phyloP scores from a whole-genome alignment of 2,797 vertebrate species.

The Chanos chanos region DNA sequence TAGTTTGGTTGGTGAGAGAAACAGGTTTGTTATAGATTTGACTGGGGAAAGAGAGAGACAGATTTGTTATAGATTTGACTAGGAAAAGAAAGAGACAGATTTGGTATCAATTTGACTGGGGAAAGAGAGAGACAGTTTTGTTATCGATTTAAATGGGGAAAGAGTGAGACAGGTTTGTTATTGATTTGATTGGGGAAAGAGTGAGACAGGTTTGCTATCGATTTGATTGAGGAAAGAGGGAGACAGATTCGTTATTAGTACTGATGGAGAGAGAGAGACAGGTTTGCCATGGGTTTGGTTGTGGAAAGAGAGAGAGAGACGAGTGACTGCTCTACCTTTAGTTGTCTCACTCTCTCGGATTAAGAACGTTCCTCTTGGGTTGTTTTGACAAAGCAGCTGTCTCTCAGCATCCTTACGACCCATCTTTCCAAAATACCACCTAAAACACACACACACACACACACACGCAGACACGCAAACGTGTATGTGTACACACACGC shows the following conservation, averaged over 20 bases:
- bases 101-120: too few relatives aligned
- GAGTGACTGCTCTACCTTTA: constrained; percentile 73
- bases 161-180: not conserved
- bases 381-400: constrained; percentile 81
- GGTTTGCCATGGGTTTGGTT: not conserved
- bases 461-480: too few relatives aligned
- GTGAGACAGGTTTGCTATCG: not conserved
- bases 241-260: too few relatives aligned
- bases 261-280: not conserved
- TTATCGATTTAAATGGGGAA: not conserved
- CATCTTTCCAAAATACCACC: constrained; percentile 98
- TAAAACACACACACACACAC: constrained; percentile 46
- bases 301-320: not conserved
- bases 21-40: too few relatives aligned
- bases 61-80: not conserved
- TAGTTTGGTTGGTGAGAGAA: too few relatives aligned
- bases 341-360: constrained; percentile 96
- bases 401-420: constrained; percentile 93
- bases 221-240: too few relatives aligned
- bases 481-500: too few relatives aligned
- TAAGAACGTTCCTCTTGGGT: constrained; percentile 87
- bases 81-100: not conserved
- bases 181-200: too few relatives aligned
- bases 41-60: not conserved
- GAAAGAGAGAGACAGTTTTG: not conserved